Percentiles rank a stretch among this genome's conserved stretches.
These are phyloP conservation scores for Hemithea aestivaria DNA, from an alignment of 2,888 invertebrate species.

Conservation along the genomic window DNA sequence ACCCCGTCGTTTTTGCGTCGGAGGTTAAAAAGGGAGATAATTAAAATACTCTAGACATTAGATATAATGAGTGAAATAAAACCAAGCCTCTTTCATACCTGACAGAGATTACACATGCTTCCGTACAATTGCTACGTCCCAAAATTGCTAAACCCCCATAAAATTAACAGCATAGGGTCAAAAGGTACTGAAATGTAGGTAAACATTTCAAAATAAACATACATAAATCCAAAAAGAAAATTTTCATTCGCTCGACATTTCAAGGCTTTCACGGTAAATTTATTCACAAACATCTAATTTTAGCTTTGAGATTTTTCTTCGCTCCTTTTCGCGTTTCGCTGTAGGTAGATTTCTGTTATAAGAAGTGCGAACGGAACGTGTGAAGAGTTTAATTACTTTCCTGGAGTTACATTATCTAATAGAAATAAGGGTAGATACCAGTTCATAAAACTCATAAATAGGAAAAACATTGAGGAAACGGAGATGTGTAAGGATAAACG, in stretches of 20 bases:
- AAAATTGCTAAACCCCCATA: slow-evolving; percentile 14
- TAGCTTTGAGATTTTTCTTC: slow-evolving; percentile 13
- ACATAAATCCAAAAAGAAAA: slow-evolving; percentile 24
- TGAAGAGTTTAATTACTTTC: no score
- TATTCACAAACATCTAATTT: slow-evolving; percentile 26
- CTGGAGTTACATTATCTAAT: no score
- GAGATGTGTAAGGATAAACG: no score
- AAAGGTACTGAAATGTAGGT: slow-evolving; percentile 18
- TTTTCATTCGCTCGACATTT: slow-evolving; percentile 20
- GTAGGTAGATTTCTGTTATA: slow-evolving; percentile 9
- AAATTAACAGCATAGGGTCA: slow-evolving; percentile 21
- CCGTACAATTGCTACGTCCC: slow-evolving; percentile 10
- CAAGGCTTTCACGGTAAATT: slow-evolving; percentile 24
- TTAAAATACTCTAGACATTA: no score
- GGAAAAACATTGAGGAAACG: no score
- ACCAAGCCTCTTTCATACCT: slow-evolving; percentile 6
- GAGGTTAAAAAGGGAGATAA: no score
- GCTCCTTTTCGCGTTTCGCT: slow-evolving; percentile 11
- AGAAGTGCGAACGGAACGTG: slow-evolving; percentile 1
- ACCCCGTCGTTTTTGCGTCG: no score
- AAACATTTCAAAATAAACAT: slow-evolving; percentile 23
- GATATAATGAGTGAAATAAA: background rate
- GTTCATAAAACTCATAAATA: no score
- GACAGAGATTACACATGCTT: slow-evolving; percentile 14
- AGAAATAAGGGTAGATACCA: no score